phyloP scores from a whole-genome alignment of 2,888 invertebrate genomes.

The Sinohyriopsis cumingii region DNA sequence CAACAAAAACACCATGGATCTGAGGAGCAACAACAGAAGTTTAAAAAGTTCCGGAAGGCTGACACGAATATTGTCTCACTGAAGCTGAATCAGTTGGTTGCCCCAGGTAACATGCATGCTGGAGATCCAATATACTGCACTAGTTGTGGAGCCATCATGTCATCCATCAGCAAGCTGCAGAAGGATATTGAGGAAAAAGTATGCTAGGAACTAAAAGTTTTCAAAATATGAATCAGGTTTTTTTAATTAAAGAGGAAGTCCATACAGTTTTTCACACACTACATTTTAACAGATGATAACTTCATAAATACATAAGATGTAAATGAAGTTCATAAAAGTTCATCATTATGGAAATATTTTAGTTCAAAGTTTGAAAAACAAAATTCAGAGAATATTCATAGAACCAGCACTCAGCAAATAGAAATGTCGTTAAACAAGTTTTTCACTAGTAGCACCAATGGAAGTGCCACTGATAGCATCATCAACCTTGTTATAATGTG shows the following conservation, averaged over 20 bases:
- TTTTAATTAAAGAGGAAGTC: not conserved
- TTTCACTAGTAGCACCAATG: no score
- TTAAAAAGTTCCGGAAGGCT: constrained; percentile 53
- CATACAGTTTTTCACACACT: not conserved
- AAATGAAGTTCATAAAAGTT: no score
- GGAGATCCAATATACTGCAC: constrained; percentile 64
- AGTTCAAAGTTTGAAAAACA: no score
- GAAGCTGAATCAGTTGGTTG: constrained; percentile 57
- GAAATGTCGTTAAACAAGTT: no score
- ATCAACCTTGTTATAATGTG: no score
- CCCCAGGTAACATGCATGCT: constrained; percentile 67
- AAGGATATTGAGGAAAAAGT: constrained; percentile 48
- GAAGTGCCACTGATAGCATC: no score
- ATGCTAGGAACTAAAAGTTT: not conserved
- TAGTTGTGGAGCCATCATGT: constrained; percentile 62
- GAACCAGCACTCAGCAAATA: no score
- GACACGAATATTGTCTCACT: constrained; percentile 68
- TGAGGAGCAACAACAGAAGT: constrained; percentile 4
- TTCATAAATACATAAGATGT: no score
- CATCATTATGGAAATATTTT: no score
- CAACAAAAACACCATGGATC: no score
- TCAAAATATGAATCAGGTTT: not conserved
- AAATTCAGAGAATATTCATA: no score
- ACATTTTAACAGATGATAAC: no score
- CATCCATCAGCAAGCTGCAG: constrained; percentile 58